Conservation (phyloP, 2,888 invertebrate species). For the Cataglyphis livida region DNA sequence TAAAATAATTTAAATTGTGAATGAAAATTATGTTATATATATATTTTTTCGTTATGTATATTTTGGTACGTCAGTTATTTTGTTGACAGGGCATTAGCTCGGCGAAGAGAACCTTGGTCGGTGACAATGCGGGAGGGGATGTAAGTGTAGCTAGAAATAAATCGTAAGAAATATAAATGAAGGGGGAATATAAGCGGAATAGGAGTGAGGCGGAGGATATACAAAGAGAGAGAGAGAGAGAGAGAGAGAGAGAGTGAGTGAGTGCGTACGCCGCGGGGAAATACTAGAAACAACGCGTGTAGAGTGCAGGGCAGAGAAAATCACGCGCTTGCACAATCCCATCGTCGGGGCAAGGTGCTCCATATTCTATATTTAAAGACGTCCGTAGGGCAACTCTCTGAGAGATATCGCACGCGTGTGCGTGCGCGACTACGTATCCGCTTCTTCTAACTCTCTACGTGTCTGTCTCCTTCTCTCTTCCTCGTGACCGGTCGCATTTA, state of each 20-base stretch:
- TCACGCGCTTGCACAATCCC: constrained; percentile 73
- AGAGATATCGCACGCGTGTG: constrained; percentile 73
- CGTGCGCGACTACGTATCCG: constrained; percentile 58
- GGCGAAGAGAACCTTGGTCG: constrained; percentile 16
- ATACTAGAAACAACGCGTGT: constrained; percentile 58
- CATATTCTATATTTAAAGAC: constrained; percentile 85
- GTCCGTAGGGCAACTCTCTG: constrained; percentile 56
- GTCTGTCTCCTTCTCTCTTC: constrained; percentile 23
- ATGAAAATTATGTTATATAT: not conserved
- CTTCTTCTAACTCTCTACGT: constrained; percentile 2
- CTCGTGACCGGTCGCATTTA: constrained; percentile 75
- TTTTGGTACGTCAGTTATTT: constrained; percentile 13
- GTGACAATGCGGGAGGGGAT: not conserved
- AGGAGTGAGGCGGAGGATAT: constrained; percentile 11
- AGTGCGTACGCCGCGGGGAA: constrained; percentile 36
- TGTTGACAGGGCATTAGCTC: constrained; percentile 28
- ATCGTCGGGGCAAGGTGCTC: constrained; percentile 78
- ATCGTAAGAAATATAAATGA: constrained; percentile 48
- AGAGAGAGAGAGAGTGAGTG: no score
- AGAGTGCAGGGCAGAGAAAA: constrained; percentile 71
- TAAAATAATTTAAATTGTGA: not conserved
- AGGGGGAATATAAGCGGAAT: constrained; percentile 25
- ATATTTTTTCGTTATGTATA: not conserved
- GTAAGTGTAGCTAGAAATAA: constrained; percentile 48
- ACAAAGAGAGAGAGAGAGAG: constrained; percentile 10